Evolutionary conservation across 2,888 invertebrate species (phyloP).

Genomic region (Cinara cedri): DNA sequence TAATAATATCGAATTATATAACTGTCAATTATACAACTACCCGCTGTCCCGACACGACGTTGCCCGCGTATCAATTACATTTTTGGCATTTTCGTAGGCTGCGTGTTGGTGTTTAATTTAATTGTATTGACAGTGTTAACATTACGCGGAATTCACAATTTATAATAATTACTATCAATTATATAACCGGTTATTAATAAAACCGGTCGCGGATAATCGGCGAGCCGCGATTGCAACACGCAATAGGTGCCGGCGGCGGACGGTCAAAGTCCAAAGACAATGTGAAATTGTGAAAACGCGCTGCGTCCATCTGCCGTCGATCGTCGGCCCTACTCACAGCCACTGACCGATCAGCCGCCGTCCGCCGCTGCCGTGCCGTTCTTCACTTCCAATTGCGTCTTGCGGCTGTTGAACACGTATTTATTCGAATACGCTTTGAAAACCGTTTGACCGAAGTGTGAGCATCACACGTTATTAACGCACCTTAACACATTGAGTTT

Average conservation of each 20-base stretch:
- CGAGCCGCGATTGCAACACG: neutral
- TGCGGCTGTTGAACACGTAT: slow-evolving; percentile 8
- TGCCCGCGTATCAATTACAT: too few species aligned
- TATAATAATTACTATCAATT: neutral
- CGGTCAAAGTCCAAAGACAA: neutral
- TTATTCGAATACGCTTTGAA: slow-evolving; percentile 18
- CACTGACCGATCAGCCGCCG: neutral
- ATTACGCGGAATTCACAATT: too few species aligned
- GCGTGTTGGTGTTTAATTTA: too few species aligned
- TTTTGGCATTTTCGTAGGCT: too few species aligned
- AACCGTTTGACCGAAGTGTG: slow-evolving; percentile 11
- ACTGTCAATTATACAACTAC: too few species aligned
- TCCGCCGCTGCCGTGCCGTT: too few species aligned
- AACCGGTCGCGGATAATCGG: neutral
- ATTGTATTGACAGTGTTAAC: too few species aligned
- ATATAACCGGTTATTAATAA: neutral
- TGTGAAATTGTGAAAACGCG: neutral
- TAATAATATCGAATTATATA: too few species aligned
- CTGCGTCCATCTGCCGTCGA: neutral
- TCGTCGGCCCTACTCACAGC: neutral
- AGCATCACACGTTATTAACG: slow-evolving; percentile 8
- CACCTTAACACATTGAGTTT: slow-evolving; percentile 12
- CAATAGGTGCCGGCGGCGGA: neutral
- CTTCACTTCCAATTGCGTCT: slow-evolving; percentile 2
- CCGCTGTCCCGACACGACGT: too few species aligned